A percentile compares a stretch with the other conserved stretches of the same genome.
phyloP scores from a whole-genome alignment of 1,140 invertebrate genomes.

The Drosophila subobscura region DNA sequence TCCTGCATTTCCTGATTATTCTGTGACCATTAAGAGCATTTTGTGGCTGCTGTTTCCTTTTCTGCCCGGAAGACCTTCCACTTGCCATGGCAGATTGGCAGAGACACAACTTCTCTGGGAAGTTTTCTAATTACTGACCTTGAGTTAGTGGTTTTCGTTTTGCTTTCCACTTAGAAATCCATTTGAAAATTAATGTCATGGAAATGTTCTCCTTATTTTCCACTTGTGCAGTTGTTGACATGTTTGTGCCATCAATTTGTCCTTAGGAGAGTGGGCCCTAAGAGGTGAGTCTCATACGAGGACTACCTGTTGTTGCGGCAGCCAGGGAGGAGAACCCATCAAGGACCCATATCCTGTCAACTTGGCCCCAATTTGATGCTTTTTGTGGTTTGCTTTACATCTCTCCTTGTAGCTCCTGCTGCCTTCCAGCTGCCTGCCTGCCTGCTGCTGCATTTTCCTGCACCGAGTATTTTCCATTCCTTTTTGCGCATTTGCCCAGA shows the following conservation, averaged over 20 bases:
- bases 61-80: too few species aligned
- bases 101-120: too few species aligned
- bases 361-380: conserved; percentile 60
- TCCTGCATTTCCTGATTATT: too few species aligned
- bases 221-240: not conserved
- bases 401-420: not conserved
- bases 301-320: conserved; percentile 69
- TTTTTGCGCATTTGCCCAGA: conserved; percentile 64
- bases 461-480: conserved; percentile 16
- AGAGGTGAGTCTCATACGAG: not conserved
- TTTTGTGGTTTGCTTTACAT: conserved; percentile 29
- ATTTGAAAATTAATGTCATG: too few species aligned
- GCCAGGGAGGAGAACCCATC: conserved; percentile 35
- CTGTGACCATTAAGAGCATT: too few species aligned
- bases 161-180: too few species aligned
- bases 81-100: too few species aligned
- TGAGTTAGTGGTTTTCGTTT: too few species aligned
- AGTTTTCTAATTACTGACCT: too few species aligned
- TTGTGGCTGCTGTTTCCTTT: too few species aligned
- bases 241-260: conserved; percentile 59
- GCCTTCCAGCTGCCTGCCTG: not conserved
- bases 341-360: conserved; percentile 71
- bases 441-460: conserved; percentile 19
- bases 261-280: too few species aligned
- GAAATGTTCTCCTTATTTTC: too few species aligned